Evolutionary conservation across 2,113 vertebrate genomes (phyloP).

Genomic region (Leiothrix lutea): DNA sequence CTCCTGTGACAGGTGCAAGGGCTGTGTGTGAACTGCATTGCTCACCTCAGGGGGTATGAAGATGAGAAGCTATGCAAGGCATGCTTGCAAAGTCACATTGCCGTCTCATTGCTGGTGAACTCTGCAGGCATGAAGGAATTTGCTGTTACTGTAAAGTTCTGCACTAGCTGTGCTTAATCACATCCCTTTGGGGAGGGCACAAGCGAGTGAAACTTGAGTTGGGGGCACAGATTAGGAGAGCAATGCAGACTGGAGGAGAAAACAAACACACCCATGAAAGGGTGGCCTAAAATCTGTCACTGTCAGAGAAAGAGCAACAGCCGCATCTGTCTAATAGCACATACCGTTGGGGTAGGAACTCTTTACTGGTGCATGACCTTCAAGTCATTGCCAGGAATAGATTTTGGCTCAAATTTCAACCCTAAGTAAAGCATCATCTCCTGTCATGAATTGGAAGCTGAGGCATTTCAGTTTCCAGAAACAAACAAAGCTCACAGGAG

Average conservation of each 20-base stretch:
- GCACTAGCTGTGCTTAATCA: neutral
- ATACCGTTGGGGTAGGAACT: constrained; percentile 27
- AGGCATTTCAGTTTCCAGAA: constrained; percentile 57
- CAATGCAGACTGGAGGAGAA: constrained; percentile 25
- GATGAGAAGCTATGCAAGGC: neutral
- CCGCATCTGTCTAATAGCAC: constrained; percentile 53
- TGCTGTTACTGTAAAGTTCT: constrained; percentile 25
- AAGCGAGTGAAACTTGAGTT: constrained; percentile 3
- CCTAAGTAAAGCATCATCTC: constrained; percentile 53
- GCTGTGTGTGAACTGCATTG: neutral
- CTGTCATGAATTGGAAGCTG: constrained; percentile 46
- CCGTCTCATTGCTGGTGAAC: neutral
- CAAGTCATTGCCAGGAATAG: constrained; percentile 60
- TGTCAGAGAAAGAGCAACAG: constrained; percentile 57
- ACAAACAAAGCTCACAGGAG: neutral
- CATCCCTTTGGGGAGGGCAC: neutral
- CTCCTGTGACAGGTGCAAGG: neutral
- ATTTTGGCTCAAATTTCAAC: constrained; percentile 58
- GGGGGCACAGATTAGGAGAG: constrained; percentile 13
- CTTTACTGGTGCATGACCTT: constrained; percentile 60
- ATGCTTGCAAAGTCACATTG: neutral
- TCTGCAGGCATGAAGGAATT: neutral
- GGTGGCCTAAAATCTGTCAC: constrained; percentile 48
- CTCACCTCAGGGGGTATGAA: neutral
- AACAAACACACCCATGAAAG: constrained; percentile 55